A percentile compares a stretch with the other conserved stretches of the same genome.
These are phyloP conservation scores for Cyclopterus lumpus DNA, from an alignment of 2,797 vertebrate species.

Conservation along the genomic window DNA sequence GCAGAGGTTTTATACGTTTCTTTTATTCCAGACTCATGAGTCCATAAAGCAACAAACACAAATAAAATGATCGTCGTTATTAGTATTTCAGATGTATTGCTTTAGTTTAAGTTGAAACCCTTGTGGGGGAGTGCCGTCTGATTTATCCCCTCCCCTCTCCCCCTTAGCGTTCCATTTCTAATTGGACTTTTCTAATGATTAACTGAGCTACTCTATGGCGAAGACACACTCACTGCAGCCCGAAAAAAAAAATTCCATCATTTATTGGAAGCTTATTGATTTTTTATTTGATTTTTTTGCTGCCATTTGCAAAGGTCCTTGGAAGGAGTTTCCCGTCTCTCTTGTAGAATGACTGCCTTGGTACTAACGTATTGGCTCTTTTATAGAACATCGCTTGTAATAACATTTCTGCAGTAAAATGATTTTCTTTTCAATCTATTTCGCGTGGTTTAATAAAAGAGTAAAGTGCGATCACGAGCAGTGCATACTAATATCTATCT, in stretches of 20 bases:
- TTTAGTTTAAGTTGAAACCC: constrained; percentile 67
- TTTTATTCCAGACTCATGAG: no score
- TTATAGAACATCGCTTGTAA: neutral
- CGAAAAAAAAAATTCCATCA: constrained; percentile 62
- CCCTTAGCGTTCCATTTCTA: constrained; percentile 68
- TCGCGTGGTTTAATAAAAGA: constrained; percentile 27
- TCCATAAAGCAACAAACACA: no score
- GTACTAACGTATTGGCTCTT: neutral
- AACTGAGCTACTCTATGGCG: constrained; percentile 62
- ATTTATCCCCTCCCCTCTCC: constrained; percentile 69
- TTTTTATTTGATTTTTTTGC: constrained; percentile 19
- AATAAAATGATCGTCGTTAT: constrained; percentile 73
- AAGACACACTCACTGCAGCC: constrained; percentile 54
- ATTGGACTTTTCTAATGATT: constrained; percentile 81
- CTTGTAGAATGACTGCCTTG: neutral
- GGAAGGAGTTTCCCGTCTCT: constrained; percentile 20
- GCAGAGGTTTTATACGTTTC: constrained; percentile 51
- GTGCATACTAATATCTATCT: constrained; percentile 35
- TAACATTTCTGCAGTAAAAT: constrained; percentile 30
- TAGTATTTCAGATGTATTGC: constrained; percentile 81
- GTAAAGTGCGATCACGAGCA: neutral
- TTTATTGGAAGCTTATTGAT: constrained; percentile 62
- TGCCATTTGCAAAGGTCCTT: constrained; percentile 18
- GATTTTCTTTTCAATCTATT: constrained; percentile 5
- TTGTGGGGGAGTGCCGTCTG: constrained; percentile 64